Evolutionary conservation across 2,888 invertebrate species (phyloP), one percentile per base, ranked within the genome.

Genomic region (Coenonympha arcania): DNA sequence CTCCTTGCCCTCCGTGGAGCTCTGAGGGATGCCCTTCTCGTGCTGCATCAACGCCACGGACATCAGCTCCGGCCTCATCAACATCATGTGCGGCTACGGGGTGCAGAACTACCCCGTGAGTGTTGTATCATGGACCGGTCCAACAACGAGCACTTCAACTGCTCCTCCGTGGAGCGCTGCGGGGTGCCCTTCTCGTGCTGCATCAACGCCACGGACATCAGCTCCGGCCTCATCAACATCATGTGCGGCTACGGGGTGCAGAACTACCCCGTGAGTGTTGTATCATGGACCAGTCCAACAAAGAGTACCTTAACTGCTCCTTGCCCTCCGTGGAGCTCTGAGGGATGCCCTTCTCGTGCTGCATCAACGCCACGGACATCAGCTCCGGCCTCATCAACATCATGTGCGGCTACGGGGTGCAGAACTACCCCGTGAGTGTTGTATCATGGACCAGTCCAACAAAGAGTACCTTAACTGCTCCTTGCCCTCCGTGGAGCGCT

Each of bases 101-200:
- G 94, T 93, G 9, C 95, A 96, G 76, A 93, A 91, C 59, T 89
- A 92, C 61, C 91, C 94, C 4, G 94, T 93, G 70, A 88, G 89
- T 33, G 6, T 33, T 9, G 4, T 9, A 31, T n/a, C n/a, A 91
- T 93, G 88, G 98, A 98, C 82, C 98, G 98, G 98, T 90, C 92
- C 2, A 93, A 95, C 80, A 98, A 98, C 75, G 95, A 95, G 69
- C 98, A 98, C 79, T 98, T 97, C 76, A 97, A 98, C 80, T 98
- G 98, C 65, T 92, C 93, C 0, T 95, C 96, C 36, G 93, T 94
- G 16, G 96, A 96, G 79, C 89, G 92, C 54, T 97, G 98, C 69
- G 96, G 96, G 2, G 97, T 97, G n/a, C 97, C 98, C 41, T 96
- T 93, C 81, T 96, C 96, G n/a, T 97, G 97, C 76, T 97, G 97